Conservation (phyloP, 2,113 vertebrate genomes). For the Ivindomyrus marchei region DNA sequence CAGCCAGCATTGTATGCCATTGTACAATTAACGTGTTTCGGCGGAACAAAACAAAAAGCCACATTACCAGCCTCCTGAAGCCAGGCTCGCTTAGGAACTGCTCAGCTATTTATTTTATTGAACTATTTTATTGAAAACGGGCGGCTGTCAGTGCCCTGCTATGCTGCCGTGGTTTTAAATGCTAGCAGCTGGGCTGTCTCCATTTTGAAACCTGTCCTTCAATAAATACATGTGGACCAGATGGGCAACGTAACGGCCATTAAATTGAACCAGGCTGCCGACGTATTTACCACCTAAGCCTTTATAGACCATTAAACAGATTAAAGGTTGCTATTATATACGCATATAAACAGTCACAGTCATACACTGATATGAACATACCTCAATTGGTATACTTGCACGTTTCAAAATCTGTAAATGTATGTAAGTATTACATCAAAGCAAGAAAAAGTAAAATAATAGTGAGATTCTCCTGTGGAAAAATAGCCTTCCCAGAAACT, state of each 20-base stretch:
- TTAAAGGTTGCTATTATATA: slow-evolving; percentile 27
- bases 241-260: slow-evolving; percentile 48
- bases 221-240: slow-evolving; percentile 46
- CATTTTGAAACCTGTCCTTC: slow-evolving; percentile 48
- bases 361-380: slow-evolving; percentile 4
- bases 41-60: slow-evolving; percentile 4
- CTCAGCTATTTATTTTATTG: background rate
- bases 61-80: background rate
- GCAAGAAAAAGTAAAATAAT: background rate
- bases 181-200: slow-evolving; percentile 49
- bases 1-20: background rate
- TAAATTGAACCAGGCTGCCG: slow-evolving; percentile 54
- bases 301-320: slow-evolving; percentile 51
- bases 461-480: background rate
- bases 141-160: slow-evolving; percentile 14
- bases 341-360: slow-evolving; percentile 24
- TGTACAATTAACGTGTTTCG: slow-evolving; percentile 1
- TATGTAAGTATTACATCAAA: background rate
- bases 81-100: background rate
- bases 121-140: background rate
- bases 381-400: background rate
- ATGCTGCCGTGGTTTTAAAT: slow-evolving; percentile 49
- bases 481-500: background rate
- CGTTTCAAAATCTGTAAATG: slow-evolving; percentile 1
- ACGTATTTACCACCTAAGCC: slow-evolving; percentile 52